A percentile compares a stretch with the other conserved stretches of the same genome.
These are phyloP conservation scores for Syngnathus rostellatus DNA, from an alignment of 2,797 vertebrate genomes.

Conservation along the genomic window DNA sequence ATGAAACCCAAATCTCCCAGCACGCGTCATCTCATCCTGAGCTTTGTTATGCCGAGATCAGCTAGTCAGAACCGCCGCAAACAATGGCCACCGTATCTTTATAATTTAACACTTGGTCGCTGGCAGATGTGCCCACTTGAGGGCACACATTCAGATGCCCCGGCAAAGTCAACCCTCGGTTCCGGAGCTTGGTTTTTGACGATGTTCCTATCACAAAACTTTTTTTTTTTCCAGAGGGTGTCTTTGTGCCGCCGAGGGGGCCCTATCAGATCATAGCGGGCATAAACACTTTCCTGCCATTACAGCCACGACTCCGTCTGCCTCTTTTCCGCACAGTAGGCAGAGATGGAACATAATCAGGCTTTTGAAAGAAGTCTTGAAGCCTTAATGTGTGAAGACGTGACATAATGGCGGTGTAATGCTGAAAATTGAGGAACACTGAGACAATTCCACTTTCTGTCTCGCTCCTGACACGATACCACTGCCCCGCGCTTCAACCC, in stretches of 20 bases:
- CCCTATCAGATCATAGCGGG: constrained; percentile 54
- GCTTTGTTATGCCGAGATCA: constrained; percentile 38
- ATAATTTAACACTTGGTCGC: constrained; percentile 53
- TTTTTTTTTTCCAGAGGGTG: constrained; percentile 22
- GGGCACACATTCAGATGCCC: constrained; percentile 16
- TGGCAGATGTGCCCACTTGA: constrained; percentile 23
- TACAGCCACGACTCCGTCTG: constrained; percentile 47
- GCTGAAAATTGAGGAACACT: not conserved
- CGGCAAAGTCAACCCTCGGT: constrained; percentile 29
- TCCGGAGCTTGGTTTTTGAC: constrained; percentile 49
- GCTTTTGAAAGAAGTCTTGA: constrained; percentile 52
- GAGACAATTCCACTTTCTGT: not conserved
- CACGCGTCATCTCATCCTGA: constrained; percentile 23
- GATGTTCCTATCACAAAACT: constrained; percentile 38
- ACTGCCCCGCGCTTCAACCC: not conserved
- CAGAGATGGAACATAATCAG: constrained; percentile 48
- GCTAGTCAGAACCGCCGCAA: constrained; percentile 39
- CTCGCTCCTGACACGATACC: not conserved
- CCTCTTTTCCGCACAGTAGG: constrained; percentile 38
- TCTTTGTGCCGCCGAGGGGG: constrained; percentile 39
- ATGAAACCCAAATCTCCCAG: constrained; percentile 12
- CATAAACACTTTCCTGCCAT: constrained; percentile 59
- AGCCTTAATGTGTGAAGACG: constrained; percentile 41
- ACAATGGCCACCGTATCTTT: constrained; percentile 44
- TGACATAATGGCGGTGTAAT: not conserved